A percentile compares a stretch with the other conserved stretches of the same genome.
Conservation (phyloP, 2,888 invertebrate species). For the Cheilosia vernalis region DNA sequence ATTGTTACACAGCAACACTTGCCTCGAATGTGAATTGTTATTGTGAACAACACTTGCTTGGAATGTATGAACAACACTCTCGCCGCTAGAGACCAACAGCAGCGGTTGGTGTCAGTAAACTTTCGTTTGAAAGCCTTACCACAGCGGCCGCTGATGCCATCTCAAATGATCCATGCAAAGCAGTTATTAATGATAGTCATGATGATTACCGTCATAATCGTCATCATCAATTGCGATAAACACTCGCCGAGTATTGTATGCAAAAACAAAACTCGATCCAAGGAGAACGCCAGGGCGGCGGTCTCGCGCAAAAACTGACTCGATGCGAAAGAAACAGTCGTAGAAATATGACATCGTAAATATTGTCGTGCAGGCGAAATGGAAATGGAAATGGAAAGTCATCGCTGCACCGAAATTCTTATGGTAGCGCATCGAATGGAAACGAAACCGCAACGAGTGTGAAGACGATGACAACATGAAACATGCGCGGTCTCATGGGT, state of each 20-base stretch:
- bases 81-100: not conserved
- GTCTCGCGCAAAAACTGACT: slow-evolving; percentile 18
- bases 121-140: slow-evolving; percentile 37
- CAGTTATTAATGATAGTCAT: slow-evolving; percentile 64
- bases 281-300: slow-evolving; percentile 31
- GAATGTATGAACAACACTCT: slow-evolving; percentile 7
- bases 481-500: slow-evolving; percentile 39
- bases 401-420: slow-evolving; percentile 47
- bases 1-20: slow-evolving; percentile 27
- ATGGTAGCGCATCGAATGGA: slow-evolving; percentile 32
- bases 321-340: slow-evolving; percentile 26
- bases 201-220: slow-evolving; percentile 62
- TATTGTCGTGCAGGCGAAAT: slow-evolving; percentile 32
- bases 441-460: slow-evolving; percentile 53
- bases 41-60: not conserved
- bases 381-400: slow-evolving; percentile 50
- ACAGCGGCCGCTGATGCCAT: slow-evolving; percentile 14
- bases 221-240: slow-evolving; percentile 67
- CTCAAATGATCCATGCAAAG: slow-evolving; percentile 70
- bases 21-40: not conserved
- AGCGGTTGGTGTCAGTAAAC: slow-evolving; percentile 55
- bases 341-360: slow-evolving; percentile 63
- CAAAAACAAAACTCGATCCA: slow-evolving; percentile 3
- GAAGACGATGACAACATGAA: slow-evolving; percentile 15
- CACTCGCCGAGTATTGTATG: slow-evolving; percentile 13